phyloP scores from a whole-genome alignment of 2,888 invertebrate species.

The Synanthedon andrenaeformis region DNA sequence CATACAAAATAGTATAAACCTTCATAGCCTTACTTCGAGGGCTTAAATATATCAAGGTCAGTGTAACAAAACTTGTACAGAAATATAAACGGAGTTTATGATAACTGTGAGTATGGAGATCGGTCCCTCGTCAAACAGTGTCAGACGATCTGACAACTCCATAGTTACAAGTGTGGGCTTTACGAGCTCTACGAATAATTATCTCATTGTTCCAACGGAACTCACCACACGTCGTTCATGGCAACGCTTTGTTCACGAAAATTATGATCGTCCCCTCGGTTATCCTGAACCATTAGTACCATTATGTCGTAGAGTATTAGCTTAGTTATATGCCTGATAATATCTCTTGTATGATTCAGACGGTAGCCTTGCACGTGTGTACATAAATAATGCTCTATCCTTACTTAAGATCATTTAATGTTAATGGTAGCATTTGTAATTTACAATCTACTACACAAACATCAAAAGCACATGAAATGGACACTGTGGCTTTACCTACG shows the following conservation, averaged over 20 bases:
- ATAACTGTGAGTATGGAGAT: not conserved
- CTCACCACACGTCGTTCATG: slow-evolving; percentile 46
- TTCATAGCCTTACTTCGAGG: no score
- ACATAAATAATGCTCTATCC: slow-evolving; percentile 4
- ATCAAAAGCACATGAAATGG: not conserved
- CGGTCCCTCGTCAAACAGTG: slow-evolving; percentile 34
- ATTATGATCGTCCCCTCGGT: slow-evolving; percentile 55
- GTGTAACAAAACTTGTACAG: not conserved
- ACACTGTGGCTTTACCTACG: not conserved
- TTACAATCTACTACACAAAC: not conserved
- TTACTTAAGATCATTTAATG: not conserved
- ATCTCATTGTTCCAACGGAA: slow-evolving; percentile 51
- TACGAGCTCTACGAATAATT: slow-evolving; percentile 53
- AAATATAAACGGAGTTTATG: no score
- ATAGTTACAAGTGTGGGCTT: slow-evolving; percentile 37
- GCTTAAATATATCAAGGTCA: no score
- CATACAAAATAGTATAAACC: no score
- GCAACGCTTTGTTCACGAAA: slow-evolving; percentile 47
- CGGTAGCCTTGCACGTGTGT: slow-evolving; percentile 11
- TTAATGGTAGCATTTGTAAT: not conserved
- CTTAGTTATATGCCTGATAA: slow-evolving; percentile 23
- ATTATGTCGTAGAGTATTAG: slow-evolving; percentile 46
- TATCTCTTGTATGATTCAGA: slow-evolving; percentile 20
- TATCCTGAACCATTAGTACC: slow-evolving; percentile 51
- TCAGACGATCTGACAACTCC: slow-evolving; percentile 36